Conservation (phyloP, 2,113 vertebrate genomes). For the Burhinus bistriatus region DNA sequence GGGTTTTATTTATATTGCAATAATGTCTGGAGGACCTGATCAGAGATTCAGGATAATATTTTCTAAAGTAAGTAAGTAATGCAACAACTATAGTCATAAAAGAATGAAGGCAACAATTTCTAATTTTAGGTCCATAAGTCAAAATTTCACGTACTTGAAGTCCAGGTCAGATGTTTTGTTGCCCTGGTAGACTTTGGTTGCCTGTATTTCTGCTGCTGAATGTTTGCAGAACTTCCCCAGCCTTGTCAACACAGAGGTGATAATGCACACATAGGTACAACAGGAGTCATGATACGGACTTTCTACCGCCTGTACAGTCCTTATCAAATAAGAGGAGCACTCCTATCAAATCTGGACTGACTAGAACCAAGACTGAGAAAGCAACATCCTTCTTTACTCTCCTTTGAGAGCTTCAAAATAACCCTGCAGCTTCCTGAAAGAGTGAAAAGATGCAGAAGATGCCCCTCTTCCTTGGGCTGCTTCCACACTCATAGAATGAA, state of each 20-base stretch:
- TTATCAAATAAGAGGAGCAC: neutral
- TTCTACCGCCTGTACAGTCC: fast-evolving
- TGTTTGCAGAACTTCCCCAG: neutral
- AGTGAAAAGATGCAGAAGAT: neutral
- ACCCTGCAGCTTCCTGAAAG: neutral
- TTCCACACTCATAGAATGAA: neutral
- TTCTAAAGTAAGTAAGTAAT: neutral
- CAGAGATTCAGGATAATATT: neutral
- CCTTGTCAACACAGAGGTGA: neutral
- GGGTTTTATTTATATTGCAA: neutral
- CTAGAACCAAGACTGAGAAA: neutral
- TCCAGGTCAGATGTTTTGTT: neutral
- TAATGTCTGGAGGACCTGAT: neutral
- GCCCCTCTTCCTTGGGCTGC: neutral
- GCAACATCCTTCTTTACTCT: neutral
- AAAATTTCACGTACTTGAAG: neutral
- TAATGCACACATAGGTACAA: neutral
- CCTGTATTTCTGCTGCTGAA: neutral
- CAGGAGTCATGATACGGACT: neutral
- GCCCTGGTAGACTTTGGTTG: neutral
- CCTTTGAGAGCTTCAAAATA: neutral
- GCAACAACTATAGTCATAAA: neutral
- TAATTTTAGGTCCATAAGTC: neutral
- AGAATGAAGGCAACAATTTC: neutral
- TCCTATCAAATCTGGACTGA: neutral